Conservation (phyloP, 1,140 invertebrate species). For the Schlechtendalia chinensis region DNA sequence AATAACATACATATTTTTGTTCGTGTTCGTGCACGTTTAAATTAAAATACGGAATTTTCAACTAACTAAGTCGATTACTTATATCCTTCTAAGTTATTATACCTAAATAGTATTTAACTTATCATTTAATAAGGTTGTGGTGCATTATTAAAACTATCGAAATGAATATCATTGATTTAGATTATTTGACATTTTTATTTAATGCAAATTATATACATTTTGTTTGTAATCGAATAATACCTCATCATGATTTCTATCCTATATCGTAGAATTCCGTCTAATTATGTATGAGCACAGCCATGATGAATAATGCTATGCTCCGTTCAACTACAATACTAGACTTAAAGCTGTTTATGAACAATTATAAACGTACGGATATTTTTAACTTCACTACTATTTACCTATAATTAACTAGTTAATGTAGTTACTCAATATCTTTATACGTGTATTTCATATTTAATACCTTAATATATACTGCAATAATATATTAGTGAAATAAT, state of each 20-base stretch:
- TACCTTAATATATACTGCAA: not conserved
- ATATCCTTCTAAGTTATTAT: too few relatives aligned
- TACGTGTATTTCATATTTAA: not conserved
- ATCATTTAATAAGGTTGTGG: too few relatives aligned
- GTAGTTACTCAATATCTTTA: not conserved
- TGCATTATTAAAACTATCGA: too few relatives aligned
- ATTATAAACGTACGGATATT: not conserved
- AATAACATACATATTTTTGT: too few relatives aligned
- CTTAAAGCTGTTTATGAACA: conserved; percentile 8
- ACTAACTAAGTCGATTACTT: too few relatives aligned
- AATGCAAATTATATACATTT: too few relatives aligned
- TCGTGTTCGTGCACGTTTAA: too few relatives aligned
- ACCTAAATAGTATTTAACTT: too few relatives aligned
- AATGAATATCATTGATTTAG: too few relatives aligned
- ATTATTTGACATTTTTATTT: too few relatives aligned
- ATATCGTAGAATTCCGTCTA: not conserved
- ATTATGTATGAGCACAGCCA: not conserved
- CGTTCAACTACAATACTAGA: not conserved
- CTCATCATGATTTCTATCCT: not conserved
- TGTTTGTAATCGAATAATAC: too few relatives aligned
- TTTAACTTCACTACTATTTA: not conserved
- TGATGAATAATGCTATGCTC: not conserved
- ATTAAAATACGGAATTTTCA: too few relatives aligned
- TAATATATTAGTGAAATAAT: not conserved
- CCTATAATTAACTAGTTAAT: not conserved